phyloP scores from a whole-genome alignment of 2,113 vertebrate genomes.

The Dipodomys stephensi region DNA sequence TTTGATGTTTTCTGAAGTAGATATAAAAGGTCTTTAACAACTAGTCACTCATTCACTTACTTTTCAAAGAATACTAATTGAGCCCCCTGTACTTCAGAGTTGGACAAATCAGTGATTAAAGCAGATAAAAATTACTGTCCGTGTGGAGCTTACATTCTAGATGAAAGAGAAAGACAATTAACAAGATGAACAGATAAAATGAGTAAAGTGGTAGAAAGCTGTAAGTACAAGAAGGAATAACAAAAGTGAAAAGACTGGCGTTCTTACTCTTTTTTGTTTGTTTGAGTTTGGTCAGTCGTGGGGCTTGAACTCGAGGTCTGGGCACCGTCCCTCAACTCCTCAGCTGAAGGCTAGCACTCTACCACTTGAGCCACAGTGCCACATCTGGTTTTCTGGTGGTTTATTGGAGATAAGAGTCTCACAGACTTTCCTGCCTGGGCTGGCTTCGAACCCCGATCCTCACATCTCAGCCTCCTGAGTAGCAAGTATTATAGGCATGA shows the following conservation, averaged over 20 bases:
- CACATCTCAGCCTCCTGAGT: no score
- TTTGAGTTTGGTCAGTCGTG: no score
- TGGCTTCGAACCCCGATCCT: no score
- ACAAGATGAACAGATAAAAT: not conserved
- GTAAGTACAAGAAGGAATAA: not conserved
- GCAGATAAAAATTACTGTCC: not conserved
- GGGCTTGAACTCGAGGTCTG: no score
- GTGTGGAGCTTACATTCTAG: not conserved
- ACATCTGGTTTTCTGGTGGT: no score
- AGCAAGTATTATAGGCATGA: no score
- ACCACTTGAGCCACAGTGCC: no score
- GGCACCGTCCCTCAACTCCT: no score
- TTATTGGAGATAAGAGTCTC: no score
- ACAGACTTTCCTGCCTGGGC: no score
- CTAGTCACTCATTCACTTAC: not conserved
- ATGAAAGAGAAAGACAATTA: not conserved
- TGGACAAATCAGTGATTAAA: not conserved
- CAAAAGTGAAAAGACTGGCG: not conserved
- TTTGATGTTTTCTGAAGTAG: slow-evolving; percentile 3
- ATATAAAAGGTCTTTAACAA: slow-evolving; percentile 55
- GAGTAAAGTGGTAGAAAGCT: not conserved
- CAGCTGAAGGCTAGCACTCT: no score
- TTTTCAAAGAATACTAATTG: not conserved
- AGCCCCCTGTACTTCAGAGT: not conserved
- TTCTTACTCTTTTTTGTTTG: not conserved